phyloP scores from a whole-genome alignment of 2,888 invertebrate species.

The Octonoba sinensis region DNA sequence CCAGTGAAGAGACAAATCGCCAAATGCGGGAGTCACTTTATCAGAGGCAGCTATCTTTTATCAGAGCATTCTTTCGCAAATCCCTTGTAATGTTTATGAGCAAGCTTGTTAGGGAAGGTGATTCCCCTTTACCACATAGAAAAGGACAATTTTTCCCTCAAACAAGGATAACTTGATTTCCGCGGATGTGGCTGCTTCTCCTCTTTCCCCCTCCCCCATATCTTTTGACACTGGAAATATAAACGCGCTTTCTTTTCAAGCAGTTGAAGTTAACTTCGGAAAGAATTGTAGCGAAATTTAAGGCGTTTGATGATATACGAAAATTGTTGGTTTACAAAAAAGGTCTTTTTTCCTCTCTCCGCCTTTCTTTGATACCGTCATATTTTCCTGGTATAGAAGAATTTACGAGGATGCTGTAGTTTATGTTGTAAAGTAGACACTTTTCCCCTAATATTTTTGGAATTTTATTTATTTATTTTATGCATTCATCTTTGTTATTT shows the following conservation, averaged over 20 bases:
- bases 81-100: slow-evolving; percentile 58
- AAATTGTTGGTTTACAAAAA: slow-evolving; percentile 38
- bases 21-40: slow-evolving; percentile 5
- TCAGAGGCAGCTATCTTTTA: slow-evolving; percentile 35
- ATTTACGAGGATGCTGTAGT: too few relatives aligned
- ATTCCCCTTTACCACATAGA: slow-evolving; percentile 45
- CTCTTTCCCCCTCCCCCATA: not conserved
- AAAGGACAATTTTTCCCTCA: slow-evolving; percentile 46
- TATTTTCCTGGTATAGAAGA: too few relatives aligned
- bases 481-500: too few relatives aligned
- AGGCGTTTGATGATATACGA: slow-evolving; percentile 34
- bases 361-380: not conserved
- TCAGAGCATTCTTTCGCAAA: slow-evolving; percentile 37
- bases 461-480: too few relatives aligned
- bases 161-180: slow-evolving; percentile 59
- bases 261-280: slow-evolving; percentile 33
- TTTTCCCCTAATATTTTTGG: too few relatives aligned
- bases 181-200: not conserved
- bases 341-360: not conserved
- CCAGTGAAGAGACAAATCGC: not conserved
- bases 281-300: slow-evolving; percentile 32
- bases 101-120: slow-evolving; percentile 58
- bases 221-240: slow-evolving; percentile 42
- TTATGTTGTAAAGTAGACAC: too few relatives aligned
- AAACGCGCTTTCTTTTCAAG: slow-evolving; percentile 40